These are phyloP conservation scores for Tricholaema leucomelas DNA, from an alignment of 2,113 vertebrate species.

Conservation along the genomic window DNA sequence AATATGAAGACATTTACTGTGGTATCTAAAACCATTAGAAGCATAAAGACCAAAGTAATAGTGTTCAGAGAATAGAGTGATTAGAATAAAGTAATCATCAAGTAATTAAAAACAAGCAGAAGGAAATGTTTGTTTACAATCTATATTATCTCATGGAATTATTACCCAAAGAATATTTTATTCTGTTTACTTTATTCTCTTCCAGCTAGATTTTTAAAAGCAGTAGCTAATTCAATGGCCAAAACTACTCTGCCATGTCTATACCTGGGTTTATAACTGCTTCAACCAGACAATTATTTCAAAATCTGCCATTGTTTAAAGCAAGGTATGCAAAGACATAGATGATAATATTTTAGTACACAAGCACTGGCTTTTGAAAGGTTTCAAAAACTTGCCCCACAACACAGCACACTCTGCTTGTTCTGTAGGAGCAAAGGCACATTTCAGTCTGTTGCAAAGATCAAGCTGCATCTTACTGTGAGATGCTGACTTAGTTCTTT, in stretches of 20 bases:
- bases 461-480: not conserved
- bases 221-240: not conserved
- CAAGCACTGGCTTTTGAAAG: not conserved
- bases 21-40: not conserved
- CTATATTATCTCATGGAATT: not conserved
- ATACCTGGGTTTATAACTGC: not conserved
- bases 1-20: not conserved
- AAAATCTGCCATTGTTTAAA: not conserved
- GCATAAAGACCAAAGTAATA: rapidly evolving
- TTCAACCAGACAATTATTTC: not conserved
- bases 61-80: not conserved
- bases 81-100: not conserved
- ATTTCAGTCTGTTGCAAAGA: not conserved
- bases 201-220: not conserved
- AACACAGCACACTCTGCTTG: too few relatives aligned
- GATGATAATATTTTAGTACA: not conserved
- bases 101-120: not conserved
- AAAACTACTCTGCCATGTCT: not conserved
- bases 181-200: not conserved
- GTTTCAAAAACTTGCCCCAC: not conserved
- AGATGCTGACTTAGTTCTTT: not conserved
- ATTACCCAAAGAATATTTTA: not conserved
- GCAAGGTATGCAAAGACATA: not conserved
- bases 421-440: not conserved
- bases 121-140: not conserved